phyloP scores from a whole-genome alignment of 2,797 vertebrate species.

The Ceryle rudis region DNA sequence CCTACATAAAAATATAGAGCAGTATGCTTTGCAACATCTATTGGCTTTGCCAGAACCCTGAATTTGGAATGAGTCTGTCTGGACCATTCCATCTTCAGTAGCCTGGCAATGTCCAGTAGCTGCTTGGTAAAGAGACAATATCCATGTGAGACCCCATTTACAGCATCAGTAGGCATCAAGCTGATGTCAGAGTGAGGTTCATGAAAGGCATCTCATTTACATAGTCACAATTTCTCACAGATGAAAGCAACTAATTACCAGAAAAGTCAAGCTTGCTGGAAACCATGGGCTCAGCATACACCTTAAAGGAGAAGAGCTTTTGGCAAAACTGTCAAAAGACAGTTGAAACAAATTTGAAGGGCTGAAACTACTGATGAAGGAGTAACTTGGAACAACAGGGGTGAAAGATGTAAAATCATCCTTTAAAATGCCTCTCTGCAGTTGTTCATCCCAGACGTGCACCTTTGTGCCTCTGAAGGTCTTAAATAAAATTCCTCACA shows the following conservation, averaged over 20 bases:
- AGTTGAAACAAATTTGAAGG: background rate
- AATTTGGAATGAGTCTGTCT: background rate
- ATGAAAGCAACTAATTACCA: background rate
- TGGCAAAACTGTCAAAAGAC: background rate
- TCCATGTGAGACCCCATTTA: background rate
- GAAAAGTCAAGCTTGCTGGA: background rate
- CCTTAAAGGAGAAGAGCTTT: background rate
- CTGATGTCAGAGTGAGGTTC: background rate
- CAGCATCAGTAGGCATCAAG: background rate
- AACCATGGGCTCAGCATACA: background rate
- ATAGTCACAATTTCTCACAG: background rate
- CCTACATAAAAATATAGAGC: background rate
- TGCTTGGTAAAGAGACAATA: background rate
- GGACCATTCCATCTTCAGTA: background rate
- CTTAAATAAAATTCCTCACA: background rate
- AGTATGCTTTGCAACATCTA: background rate
- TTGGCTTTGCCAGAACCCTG: background rate
- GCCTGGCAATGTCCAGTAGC: background rate
- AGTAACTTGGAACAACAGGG: background rate
- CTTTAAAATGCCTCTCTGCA: background rate
- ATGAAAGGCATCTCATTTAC: accelerated
- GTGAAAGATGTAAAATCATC: background rate
- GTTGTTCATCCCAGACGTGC: background rate
- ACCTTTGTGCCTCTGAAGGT: background rate
- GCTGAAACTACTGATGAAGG: background rate